A percentile compares a stretch with the other conserved stretches of the same genome.
phyloP scores from a whole-genome alignment of 2,888 invertebrate species.

The Acronicta psi region DNA sequence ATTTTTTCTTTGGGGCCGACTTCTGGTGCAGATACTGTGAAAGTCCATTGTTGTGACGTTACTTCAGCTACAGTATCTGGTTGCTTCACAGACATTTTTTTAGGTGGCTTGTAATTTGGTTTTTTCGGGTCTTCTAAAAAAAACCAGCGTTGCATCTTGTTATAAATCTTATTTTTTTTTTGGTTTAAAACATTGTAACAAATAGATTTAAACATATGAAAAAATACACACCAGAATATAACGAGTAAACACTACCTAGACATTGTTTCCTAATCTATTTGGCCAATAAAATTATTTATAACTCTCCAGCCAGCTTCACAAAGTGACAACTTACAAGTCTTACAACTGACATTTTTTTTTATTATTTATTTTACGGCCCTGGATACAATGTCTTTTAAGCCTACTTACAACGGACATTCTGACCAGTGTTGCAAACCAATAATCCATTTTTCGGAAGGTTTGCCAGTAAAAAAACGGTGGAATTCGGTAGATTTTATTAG shows the following conservation, averaged over 20 bases:
- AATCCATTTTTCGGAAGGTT: no score
- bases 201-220: slow-evolving; percentile 26
- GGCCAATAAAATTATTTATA: slow-evolving; percentile 4
- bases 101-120: slow-evolving; percentile 66
- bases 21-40: slow-evolving; percentile 85
- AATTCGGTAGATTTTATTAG: no score
- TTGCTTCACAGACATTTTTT: slow-evolving; percentile 71
- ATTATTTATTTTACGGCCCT: no score
- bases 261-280: slow-evolving; percentile 37
- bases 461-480: no score
- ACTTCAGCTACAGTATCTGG: slow-evolving; percentile 63
- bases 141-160: slow-evolving; percentile 91
- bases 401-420: no score
- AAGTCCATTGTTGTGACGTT: slow-evolving; percentile 75
- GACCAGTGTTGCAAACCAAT: no score
- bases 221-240: slow-evolving; percentile 40
- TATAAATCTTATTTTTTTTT: slow-evolving; percentile 22
- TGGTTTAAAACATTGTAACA: slow-evolving; percentile 17
- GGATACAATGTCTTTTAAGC: no score
- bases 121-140: slow-evolving; percentile 88
- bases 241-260: slow-evolving; percentile 16
- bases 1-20: slow-evolving; percentile 90
- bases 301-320: slow-evolving; percentile 14
- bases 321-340: not conserved
- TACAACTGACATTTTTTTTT: no score